Conservation (phyloP, 2,113 vertebrate species). For the Rhinichthys klamathensis region DNA sequence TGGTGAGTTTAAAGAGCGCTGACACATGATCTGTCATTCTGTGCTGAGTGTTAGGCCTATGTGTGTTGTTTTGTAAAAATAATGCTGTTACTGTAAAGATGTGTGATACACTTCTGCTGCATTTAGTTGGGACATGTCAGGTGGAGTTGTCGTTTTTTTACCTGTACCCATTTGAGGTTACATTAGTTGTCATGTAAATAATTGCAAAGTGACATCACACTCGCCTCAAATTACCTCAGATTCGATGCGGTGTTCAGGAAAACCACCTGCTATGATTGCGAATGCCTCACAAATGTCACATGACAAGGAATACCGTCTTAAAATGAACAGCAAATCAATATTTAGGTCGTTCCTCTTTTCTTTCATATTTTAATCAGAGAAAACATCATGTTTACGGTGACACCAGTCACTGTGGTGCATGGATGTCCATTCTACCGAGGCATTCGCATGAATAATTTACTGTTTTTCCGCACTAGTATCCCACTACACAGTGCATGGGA, state of each 20-base stretch:
- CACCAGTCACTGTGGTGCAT: neutral
- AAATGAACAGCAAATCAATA: neutral
- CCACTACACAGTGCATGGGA: neutral
- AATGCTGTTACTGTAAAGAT: neutral
- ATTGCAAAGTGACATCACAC: neutral
- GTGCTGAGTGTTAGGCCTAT: neutral
- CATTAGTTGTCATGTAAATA: neutral
- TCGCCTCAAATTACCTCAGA: neutral
- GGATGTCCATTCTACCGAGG: conserved; percentile 58
- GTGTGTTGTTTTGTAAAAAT: neutral
- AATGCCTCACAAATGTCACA: neutral
- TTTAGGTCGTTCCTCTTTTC: neutral
- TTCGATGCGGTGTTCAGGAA: neutral
- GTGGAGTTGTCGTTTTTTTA: neutral
- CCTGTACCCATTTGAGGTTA: neutral
- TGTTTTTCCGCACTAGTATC: conserved; percentile 57
- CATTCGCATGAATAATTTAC: conserved; percentile 72
- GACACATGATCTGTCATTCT: neutral
- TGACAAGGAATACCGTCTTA: neutral
- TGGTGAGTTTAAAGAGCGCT: neutral
- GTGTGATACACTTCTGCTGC: neutral
- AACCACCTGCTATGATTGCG: neutral
- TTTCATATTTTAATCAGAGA: neutral
- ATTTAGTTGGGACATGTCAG: neutral
- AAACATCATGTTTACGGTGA: neutral